Base-by-base conservation (phyloP, 2,113 vertebrate genomes). In the Datnioides undecimradiatus region DNA sequence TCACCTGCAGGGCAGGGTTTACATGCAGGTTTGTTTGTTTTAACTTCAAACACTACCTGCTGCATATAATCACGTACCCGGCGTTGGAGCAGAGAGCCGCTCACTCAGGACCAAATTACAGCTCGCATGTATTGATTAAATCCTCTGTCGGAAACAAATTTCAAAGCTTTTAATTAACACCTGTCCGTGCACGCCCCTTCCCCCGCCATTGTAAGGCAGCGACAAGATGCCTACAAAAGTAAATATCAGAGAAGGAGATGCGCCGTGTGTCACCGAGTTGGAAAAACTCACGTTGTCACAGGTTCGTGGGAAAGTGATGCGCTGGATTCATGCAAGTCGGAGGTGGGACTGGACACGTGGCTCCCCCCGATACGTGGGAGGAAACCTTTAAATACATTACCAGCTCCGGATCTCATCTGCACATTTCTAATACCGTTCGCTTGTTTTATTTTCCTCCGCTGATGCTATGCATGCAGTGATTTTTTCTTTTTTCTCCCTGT, bases 151-250 rank as follows among this genome's bases (percentile, higher is more conserved):
- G 33, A 67, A 67, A 64, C 49, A 45, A 33, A 76, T 29, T 49
- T 51, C 16, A 62, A 64, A 69, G 77, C 45, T 33, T 54, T 77
- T 57, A 77, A 78, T 77, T 68, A 69, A 77, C 49, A 51, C 19
- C 6, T 25, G 16, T 25, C 21, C 8, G 7, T 9, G 19, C 25
- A 13, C 16, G 57, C 31, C 23, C 23, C 33, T 52, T 36, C 16
- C 43, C 16, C 43, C 55, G 21, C 46, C 40, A 33, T 34, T 48
- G 49, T 43, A 31, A 19, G 13, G 55, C 33, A 31, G 33, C 40
- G 57, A 68, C 34, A 59, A 43, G 29, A 48, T 52, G 41, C 29
- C 23, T 6, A 27, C 7, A 60, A 40, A 64, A 21, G 27, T 65
- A 59, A 33, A 27, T 45, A 60, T n/a, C 29, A 33, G 27, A 46